Evolutionary conservation across 2,113 vertebrate species (phyloP).

Genomic region (Hassar affinis): DNA sequence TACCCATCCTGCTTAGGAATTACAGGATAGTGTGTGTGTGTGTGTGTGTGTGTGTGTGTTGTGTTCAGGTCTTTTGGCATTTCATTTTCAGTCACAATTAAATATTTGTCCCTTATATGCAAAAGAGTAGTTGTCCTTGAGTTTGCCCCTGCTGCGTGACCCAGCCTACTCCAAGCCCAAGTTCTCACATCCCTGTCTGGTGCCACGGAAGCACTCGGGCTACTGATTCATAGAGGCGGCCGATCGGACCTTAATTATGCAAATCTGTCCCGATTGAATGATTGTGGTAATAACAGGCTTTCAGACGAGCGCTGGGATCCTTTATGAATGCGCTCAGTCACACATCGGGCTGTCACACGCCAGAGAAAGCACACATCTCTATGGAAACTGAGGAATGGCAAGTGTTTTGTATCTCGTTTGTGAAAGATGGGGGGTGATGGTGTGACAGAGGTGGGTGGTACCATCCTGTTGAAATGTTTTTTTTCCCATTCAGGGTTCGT

Average conservation of each 20-base stretch:
- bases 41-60: background rate
- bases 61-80: background rate
- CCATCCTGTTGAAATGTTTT: background rate
- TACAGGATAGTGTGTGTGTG: background rate
- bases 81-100: slow-evolving; percentile 7
- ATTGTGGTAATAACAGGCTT: slow-evolving; percentile 73
- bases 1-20: background rate
- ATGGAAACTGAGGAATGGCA: slow-evolving; percentile 65
- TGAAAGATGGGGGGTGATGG: slow-evolving; percentile 43
- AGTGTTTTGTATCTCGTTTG: slow-evolving; percentile 62
- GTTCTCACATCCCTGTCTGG: background rate
- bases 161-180: slow-evolving; percentile 10
- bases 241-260: slow-evolving; percentile 71
- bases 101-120: slow-evolving; percentile 14
- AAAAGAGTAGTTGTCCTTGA: background rate
- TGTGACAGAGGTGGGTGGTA: slow-evolving; percentile 42
- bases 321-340: slow-evolving; percentile 66
- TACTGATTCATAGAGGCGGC: slow-evolving; percentile 51
- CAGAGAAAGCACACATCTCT: slow-evolving; percentile 66
- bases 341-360: slow-evolving; percentile 63
- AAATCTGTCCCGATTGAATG: slow-evolving; percentile 74
- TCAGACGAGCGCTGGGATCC: slow-evolving; percentile 57
- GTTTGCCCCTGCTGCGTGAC: background rate
- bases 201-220: slow-evolving; percentile 44
- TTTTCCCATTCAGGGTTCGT: background rate